These are phyloP conservation scores for Agriopis leucophaearia DNA, from an alignment of 2,888 invertebrate species.

Conservation along the genomic window DNA sequence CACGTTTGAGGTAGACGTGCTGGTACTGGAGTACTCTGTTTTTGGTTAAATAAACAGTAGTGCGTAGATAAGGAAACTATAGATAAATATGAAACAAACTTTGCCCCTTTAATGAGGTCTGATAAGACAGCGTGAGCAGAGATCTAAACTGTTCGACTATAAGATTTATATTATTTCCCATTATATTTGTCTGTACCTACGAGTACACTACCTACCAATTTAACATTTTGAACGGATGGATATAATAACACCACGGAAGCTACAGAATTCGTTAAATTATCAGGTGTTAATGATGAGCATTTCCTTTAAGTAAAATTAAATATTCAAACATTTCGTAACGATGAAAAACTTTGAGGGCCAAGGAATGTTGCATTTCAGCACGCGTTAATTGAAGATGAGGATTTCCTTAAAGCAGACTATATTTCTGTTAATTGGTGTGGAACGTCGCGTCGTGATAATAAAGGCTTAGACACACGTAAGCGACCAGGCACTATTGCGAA, in stretches of 20 bases:
- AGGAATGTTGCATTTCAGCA: constrained; percentile 25
- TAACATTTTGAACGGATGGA: constrained; percentile 3
- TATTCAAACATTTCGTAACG: constrained; percentile 17
- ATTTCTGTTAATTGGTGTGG: constrained; percentile 34
- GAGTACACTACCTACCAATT: background rate
- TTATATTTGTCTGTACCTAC: no score
- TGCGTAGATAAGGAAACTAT: constrained; percentile 1
- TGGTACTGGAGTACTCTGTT: background rate
- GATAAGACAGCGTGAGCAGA: constrained; percentile 24
- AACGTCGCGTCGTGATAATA: constrained; percentile 25
- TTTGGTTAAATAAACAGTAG: background rate
- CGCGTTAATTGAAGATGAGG: constrained; percentile 29
- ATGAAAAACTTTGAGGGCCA: constrained; percentile 21
- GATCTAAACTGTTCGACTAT: constrained; percentile 2
- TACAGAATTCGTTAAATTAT: constrained; percentile 11
- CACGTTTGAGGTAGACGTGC: background rate
- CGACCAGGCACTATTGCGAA: background rate
- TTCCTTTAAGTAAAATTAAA: constrained; percentile 24
- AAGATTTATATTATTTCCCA: background rate
- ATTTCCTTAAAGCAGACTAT: constrained; percentile 30
- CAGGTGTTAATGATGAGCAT: constrained; percentile 22
- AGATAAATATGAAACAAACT: constrained; percentile 21
- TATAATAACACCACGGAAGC: constrained; percentile 21
- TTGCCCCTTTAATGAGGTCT: constrained; percentile 25
- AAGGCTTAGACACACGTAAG: background rate